Evolutionary conservation across 2,888 invertebrate species (phyloP).

Genomic region (Incurvaria masculella): DNA sequence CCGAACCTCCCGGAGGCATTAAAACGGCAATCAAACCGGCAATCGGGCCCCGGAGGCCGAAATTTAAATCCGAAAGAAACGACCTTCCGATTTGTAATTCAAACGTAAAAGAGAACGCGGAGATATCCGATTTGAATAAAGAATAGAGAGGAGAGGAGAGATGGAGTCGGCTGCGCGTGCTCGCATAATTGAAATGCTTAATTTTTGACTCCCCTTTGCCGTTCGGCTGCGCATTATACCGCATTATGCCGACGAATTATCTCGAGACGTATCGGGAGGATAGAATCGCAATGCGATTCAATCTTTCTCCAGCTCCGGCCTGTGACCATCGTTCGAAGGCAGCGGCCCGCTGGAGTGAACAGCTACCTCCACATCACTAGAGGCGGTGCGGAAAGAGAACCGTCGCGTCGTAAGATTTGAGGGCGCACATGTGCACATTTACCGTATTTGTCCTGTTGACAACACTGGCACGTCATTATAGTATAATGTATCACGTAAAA

Average conservation of each 20-base stretch:
- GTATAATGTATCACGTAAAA: too few relatives aligned
- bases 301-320: too few relatives aligned
- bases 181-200: conserved; percentile 14
- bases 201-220: conserved; percentile 14
- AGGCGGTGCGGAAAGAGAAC: too few relatives aligned
- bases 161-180: conserved; percentile 6
- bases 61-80: conserved; percentile 46
- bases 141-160: conserved; percentile 20
- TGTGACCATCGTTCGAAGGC: too few relatives aligned
- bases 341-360: too few relatives aligned
- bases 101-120: conserved; percentile 45
- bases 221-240: too few relatives aligned
- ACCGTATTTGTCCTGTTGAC: too few relatives aligned
- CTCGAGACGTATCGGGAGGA: not conserved
- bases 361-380: too few relatives aligned
- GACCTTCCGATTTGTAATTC: conserved; percentile 50
- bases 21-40: conserved; percentile 50
- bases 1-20: conserved; percentile 36
- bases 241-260: not conserved
- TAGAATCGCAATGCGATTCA: too few relatives aligned
- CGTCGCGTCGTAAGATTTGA: too few relatives aligned
- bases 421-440: too few relatives aligned
- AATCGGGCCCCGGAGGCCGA: conserved; percentile 35
- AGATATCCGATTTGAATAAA: conserved; percentile 44
- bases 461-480: too few relatives aligned